Conservation (phyloP, 1,140 invertebrate genomes). For the Drosophila lowei region DNA sequence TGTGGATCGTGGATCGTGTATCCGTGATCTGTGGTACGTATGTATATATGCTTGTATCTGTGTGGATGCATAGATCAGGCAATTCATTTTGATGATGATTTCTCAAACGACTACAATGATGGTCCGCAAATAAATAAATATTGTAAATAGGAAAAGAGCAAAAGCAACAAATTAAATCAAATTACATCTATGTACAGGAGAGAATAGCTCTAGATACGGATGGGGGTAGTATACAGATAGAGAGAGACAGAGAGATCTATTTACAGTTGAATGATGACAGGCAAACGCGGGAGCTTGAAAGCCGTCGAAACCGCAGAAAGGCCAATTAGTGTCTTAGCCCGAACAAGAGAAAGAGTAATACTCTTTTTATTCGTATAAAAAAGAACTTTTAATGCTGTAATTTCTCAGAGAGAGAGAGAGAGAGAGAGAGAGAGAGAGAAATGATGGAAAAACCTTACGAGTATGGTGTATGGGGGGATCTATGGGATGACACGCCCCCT, state of each 20-base stretch:
- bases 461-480: neutral
- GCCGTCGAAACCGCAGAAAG: constrained; percentile 42
- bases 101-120: constrained; percentile 18
- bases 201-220: constrained; percentile 26
- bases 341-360: constrained; percentile 28
- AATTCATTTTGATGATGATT: constrained; percentile 25
- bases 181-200: constrained; percentile 27
- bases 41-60: too few species aligned
- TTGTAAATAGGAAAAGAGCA: neutral
- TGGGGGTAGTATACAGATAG: neutral
- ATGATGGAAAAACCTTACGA: constrained; percentile 2
- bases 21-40: constrained; percentile 2
- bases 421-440: neutral
- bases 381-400: constrained; percentile 21
- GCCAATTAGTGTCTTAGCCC: constrained; percentile 50
- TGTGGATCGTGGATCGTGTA: constrained; percentile 7
- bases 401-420: constrained; percentile 14
- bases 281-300: constrained; percentile 41
- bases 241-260: constrained; percentile 34
- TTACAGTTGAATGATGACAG: constrained; percentile 66
- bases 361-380: neutral
- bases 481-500: constrained; percentile 37
- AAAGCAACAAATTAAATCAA: constrained; percentile 36
- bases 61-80: constrained; percentile 16
- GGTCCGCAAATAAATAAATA: constrained; percentile 19